These are phyloP conservation scores for Spicauda simplicius DNA, from an alignment of 2,888 invertebrate species.

Conservation along the genomic window DNA sequence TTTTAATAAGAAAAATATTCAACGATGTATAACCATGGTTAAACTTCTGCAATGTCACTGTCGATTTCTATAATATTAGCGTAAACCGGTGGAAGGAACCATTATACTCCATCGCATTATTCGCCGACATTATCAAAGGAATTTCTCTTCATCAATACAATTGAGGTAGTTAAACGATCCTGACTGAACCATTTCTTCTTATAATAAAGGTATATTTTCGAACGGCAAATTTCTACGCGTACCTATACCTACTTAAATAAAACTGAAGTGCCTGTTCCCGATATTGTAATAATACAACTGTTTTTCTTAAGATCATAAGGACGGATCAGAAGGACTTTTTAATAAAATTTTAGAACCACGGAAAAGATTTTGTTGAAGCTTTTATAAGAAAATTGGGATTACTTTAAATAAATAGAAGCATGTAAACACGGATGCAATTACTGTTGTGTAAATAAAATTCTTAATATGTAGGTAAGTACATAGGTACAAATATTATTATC, in stretches of 20 bases:
- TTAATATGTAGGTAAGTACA: too few relatives aligned
- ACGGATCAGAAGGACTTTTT: too few relatives aligned
- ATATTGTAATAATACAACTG: too few relatives aligned
- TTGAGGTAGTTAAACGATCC: background rate
- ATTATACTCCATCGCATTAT: constrained; percentile 1
- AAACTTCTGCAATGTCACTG: constrained; percentile 7
- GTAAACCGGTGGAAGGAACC: constrained; percentile 5
- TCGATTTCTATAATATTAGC: constrained; percentile 1
- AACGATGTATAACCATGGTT: background rate
- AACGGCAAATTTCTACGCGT: background rate
- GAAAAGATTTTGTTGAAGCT: too few relatives aligned
- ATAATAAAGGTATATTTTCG: background rate
- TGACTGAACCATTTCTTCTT: background rate
- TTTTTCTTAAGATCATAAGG: too few relatives aligned
- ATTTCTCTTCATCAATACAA: background rate
- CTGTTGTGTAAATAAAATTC: too few relatives aligned
- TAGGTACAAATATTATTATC: too few relatives aligned
- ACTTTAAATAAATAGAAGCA: too few relatives aligned
- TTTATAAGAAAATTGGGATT: too few relatives aligned
- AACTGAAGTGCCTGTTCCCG: too few relatives aligned
- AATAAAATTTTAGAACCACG: too few relatives aligned
- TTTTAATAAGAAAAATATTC: background rate
- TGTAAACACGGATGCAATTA: too few relatives aligned
- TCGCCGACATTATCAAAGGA: constrained; percentile 1
- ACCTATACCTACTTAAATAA: background rate